Base-by-base conservation (phyloP, 2,888 invertebrate genomes). In the Polydrusus cervinus region DNA sequence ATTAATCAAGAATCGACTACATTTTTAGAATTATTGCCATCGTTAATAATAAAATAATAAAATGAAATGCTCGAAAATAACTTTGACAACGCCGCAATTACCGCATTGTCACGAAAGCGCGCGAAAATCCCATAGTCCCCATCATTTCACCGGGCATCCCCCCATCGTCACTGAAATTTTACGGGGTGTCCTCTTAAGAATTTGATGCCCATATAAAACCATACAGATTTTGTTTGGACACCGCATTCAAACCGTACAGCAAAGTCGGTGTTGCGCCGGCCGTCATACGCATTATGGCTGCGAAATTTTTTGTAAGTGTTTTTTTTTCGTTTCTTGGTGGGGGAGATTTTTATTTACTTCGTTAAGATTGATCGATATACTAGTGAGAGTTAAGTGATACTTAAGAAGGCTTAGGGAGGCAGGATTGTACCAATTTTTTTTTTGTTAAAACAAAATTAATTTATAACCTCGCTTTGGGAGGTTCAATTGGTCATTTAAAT, bases 241-340 rank as follows among this genome's bases (percentile, higher is more conserved):
- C 30, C 69, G 40, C 71, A 76, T 71, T 76, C 74, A 43, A 30
- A 14, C 18, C 40, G 43, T 45, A 60, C 25, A 74, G 40, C 67
- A 62, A 74, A 70, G 55, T 20, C 65, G 53, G 45, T 45, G 76
- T 64, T 51, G 51, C 60, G 47, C 62, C 16, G 53, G 60, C 55
- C 47, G 74, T 74, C 74, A 71, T 70, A 76, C 62, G 76, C 76
- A 76, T 38, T 25, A 76, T 76, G 76, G 67, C 76, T 73, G 73
- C 76, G 14, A 62, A 53, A 47, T 7, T 74, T 71, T 53, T 73
- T 30, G 76, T 76, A 76, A 76, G 76, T 69, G 34, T 67, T 57
- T 60, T 3, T 62, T 65, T 68, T 74, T 53, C n/a, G 20, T 18
- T 38, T 60, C 16, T 61, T 74, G 47, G 53, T 49, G 60, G 64